Evolutionary conservation across 2,113 vertebrate genomes (phyloP).

Genomic region (Myotis yumanensis): DNA sequence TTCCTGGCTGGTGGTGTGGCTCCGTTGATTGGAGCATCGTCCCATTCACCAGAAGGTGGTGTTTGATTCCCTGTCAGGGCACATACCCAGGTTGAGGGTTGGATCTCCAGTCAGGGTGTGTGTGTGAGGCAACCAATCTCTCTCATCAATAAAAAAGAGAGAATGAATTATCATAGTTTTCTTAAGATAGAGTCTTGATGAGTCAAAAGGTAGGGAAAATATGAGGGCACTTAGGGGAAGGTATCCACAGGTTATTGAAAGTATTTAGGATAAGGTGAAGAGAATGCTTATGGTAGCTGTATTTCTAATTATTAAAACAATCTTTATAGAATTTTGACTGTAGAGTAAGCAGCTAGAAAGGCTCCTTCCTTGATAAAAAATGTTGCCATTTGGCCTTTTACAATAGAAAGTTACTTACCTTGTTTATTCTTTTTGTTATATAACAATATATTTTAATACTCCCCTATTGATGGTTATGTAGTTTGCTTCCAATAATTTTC

Average conservation of each 20-base stretch:
- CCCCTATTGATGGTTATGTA: neutral
- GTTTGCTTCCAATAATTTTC: constrained; percentile 17
- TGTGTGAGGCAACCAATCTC: neutral
- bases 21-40: neutral
- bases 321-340: neutral
- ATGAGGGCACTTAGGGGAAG: neutral
- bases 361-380: neutral
- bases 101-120: too few relatives aligned
- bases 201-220: neutral
- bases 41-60: neutral
- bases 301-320: neutral
- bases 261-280: neutral
- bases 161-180: neutral
- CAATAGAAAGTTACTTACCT: neutral
- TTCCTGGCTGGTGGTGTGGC: neutral
- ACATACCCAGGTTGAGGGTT: neutral
- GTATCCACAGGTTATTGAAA: neutral
- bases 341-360: neutral
- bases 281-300: neutral
- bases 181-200: neutral
- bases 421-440: neutral
- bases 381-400: neutral
- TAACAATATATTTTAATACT: neutral
- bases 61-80: neutral
- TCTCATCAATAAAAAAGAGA: neutral